Conservation (phyloP, 2,888 invertebrate species). For the Meandrusa payeni region DNA sequence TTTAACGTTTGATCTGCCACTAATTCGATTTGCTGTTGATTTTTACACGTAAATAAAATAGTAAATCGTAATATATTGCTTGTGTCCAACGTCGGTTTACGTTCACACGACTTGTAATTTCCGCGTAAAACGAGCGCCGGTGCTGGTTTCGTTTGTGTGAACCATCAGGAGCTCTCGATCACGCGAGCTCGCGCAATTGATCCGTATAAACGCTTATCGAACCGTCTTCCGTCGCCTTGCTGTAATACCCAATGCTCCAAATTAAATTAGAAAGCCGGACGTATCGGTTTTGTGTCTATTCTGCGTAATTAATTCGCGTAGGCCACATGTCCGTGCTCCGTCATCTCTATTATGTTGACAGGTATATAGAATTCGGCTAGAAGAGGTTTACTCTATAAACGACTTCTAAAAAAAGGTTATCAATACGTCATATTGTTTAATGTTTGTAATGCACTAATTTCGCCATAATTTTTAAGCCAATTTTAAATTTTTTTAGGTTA, state of each 20-base stretch:
- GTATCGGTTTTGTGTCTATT: slow-evolving; percentile 51
- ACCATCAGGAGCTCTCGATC: slow-evolving; percentile 17
- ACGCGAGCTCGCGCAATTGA: slow-evolving; percentile 25
- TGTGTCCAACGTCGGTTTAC: not conserved
- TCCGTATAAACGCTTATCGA: slow-evolving; percentile 29
- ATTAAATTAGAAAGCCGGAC: slow-evolving; percentile 72
- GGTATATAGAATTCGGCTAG: slow-evolving; percentile 36
- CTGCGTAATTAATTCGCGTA: slow-evolving; percentile 68
- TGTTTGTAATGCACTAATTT: no score
- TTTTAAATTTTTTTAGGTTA: no score
- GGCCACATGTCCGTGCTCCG: slow-evolving; percentile 67
- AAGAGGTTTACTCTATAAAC: slow-evolving; percentile 37
- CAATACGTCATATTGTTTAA: no score
- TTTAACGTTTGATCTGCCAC: no score
- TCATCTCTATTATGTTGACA: slow-evolving; percentile 57
- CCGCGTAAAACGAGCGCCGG: slow-evolving; percentile 16
- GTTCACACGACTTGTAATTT: slow-evolving; percentile 7
- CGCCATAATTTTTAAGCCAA: no score
- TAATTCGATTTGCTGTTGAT: no score
- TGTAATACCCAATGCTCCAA: slow-evolving; percentile 48
- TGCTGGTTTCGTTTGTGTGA: slow-evolving; percentile 14
- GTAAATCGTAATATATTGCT: slow-evolving; percentile 7
- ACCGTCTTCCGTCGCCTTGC: slow-evolving; percentile 36
- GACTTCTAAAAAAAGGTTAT: no score
- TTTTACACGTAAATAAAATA: no score